These are phyloP conservation scores for Tuta absoluta DNA, from an alignment of 2,888 invertebrate species.

Conservation along the genomic window DNA sequence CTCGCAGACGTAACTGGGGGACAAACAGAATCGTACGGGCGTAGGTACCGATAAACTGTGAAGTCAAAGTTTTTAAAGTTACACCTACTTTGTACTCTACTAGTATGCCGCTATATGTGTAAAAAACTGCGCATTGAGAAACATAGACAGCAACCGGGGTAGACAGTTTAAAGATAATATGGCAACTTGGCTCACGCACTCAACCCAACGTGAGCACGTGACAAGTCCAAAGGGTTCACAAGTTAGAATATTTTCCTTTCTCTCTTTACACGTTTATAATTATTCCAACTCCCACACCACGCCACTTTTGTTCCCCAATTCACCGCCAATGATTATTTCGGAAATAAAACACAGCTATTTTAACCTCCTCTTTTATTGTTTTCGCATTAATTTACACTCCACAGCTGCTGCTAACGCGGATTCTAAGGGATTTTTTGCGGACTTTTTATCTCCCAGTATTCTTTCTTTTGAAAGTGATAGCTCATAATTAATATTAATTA, in stretches of 20 bases:
- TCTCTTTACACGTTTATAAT: neutral
- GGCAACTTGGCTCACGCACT: no score
- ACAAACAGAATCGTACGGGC: slow-evolving; percentile 67
- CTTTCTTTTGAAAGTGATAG: slow-evolving; percentile 78
- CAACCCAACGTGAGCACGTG: slow-evolving; percentile 49
- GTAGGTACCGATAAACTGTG: no score
- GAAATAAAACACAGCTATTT: slow-evolving; percentile 75
- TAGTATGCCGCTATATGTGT: no score
- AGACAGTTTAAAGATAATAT: no score
- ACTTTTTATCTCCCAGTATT: slow-evolving; percentile 76
- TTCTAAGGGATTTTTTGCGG: slow-evolving; percentile 80
- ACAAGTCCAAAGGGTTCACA: no score
- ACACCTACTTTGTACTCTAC: no score
- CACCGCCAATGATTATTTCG: slow-evolving; percentile 72
- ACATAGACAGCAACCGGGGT: no score
- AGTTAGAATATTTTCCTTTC: neutral
- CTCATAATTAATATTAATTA: slow-evolving; percentile 80
- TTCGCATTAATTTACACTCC: slow-evolving; percentile 79
- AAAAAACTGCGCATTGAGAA: no score
- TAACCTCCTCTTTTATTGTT: slow-evolving; percentile 73
- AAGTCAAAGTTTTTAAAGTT: no score
- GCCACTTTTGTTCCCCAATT: slow-evolving; percentile 32
- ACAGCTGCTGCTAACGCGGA: slow-evolving; percentile 76
- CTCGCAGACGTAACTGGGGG: slow-evolving; percentile 53
- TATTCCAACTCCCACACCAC: slow-evolving; percentile 55